Evolutionary conservation across 1,140 invertebrate genomes (phyloP).

Genomic region (Sogatella furcifera): DNA sequence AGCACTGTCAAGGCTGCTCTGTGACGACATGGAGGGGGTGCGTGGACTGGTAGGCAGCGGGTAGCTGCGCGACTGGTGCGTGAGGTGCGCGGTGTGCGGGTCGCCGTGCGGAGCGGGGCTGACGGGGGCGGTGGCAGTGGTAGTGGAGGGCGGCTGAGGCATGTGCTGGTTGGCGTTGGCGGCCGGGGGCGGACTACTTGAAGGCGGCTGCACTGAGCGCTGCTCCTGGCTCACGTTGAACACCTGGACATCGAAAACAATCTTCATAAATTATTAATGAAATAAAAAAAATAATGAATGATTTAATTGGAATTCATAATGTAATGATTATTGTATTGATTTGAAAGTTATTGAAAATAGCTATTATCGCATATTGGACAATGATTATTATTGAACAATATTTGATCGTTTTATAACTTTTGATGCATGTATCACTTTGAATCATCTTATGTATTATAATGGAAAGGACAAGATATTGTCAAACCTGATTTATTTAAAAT

Average conservation of each 20-base stretch:
- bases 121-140: constrained; percentile 4
- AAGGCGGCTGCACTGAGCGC: constrained; percentile 41
- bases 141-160: constrained; percentile 3
- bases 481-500: no score
- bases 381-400: no score
- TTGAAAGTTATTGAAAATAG: no score
- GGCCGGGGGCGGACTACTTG: constrained; percentile 13
- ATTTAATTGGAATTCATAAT: no score
- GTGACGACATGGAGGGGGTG: constrained; percentile 68
- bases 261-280: no score
- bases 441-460: no score
- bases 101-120: constrained; percentile 23
- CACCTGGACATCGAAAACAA: constrained; percentile 36
- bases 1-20: constrained; percentile 62
- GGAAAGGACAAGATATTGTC: no score
- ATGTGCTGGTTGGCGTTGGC: constrained; percentile 5
- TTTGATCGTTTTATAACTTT: no score
- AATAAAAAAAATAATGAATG: no score
- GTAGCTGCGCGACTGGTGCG: constrained; percentile 42
- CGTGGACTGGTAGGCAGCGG: constrained; percentile 34
- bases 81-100: constrained; percentile 20
- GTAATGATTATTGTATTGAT: no score
- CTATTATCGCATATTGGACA: no score
- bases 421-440: no score
- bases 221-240: constrained; percentile 52